Evolutionary conservation across 2,797 vertebrate species (phyloP).

Genomic region (Sebastes minor): DNA sequence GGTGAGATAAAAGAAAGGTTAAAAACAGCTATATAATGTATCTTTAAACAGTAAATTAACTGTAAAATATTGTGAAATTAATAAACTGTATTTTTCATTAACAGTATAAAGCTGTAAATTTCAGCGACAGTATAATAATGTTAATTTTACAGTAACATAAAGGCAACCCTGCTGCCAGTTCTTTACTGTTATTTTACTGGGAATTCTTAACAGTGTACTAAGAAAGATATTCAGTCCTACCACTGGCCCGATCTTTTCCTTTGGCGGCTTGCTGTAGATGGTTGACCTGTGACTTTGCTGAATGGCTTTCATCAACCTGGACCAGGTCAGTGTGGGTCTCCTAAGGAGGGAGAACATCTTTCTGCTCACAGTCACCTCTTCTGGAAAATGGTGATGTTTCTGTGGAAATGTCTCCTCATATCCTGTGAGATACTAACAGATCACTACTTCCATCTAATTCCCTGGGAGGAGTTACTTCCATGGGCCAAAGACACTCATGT

Average conservation of each 20-base stretch:
- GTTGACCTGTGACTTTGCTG: slow-evolving; percentile 58
- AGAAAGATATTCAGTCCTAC: slow-evolving; percentile 72
- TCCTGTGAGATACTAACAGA: slow-evolving; percentile 67
- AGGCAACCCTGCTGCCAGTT: too few relatives aligned
- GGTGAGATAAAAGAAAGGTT: too few relatives aligned
- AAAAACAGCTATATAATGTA: too few relatives aligned
- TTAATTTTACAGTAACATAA: too few relatives aligned
- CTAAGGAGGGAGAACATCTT: slow-evolving; percentile 70
- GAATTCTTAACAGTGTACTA: not conserved
- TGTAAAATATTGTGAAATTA: too few relatives aligned
- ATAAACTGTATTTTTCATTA: too few relatives aligned
- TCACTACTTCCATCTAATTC: slow-evolving; percentile 56
- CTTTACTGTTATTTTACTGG: too few relatives aligned
- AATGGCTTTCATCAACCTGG: slow-evolving; percentile 38
- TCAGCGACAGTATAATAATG: too few relatives aligned
- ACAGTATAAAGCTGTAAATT: too few relatives aligned
- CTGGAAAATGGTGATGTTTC: slow-evolving; percentile 31
- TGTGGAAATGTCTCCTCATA: slow-evolving; percentile 44
- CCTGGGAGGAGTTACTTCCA: slow-evolving; percentile 73
- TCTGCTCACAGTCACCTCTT: slow-evolving; percentile 7
- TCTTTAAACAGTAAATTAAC: too few relatives aligned
- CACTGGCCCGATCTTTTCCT: slow-evolving; percentile 81
- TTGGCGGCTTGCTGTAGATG: slow-evolving; percentile 80
- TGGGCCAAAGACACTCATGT: slow-evolving; percentile 37
- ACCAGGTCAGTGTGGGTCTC: slow-evolving; percentile 33